Evolutionary conservation across 2,113 vertebrate species (phyloP), one percentile per base, ranked within the genome.

Genomic region (Okapia johnstoni): DNA sequence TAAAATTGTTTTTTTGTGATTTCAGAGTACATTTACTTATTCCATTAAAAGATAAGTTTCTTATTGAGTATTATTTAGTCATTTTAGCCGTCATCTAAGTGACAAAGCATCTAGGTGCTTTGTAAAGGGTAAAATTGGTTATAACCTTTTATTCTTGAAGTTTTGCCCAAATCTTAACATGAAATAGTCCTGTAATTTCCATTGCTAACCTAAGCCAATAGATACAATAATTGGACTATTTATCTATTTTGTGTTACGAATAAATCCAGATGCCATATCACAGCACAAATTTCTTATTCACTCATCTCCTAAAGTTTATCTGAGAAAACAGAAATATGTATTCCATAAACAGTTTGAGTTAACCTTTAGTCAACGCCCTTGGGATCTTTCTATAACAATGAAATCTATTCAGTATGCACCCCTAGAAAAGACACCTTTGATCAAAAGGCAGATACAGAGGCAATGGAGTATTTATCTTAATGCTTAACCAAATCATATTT

Each of bases 11-110:
- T 50, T 70, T 95, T 79, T 81, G 48, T 87, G 63, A 89, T 81
- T 97, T 97, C 46, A 63, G 30, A 80, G 28, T 33, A 94, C 19
- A 94, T 92, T 94, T 98, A 80, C 17, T 88, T 95, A 61, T 58
- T 92, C 36, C 9, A 79, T 91, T 93, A 89, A 36, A 81, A 92
- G 48, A 91, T 83, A 66, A 52, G 30, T 79, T 94, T 83, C 63
- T 84, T 92, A 81, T 57, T 63, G 17, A 60, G 70, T 54, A 84
- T 91, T 94, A 90, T 86, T 92, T 90, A 95, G 55, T 70, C 43
- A 61, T 50, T 93, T 94, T 73, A 85, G 21, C 89, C 33, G 97
- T 90, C 54, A 91, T 66, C 52, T 50, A 94, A 83, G 81, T 87
- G 61, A 94, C n/a, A n/a, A n/a, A n/a, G n/a, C n/a, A n/a, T n/a